Conservation (phyloP, 2,888 invertebrate species). For the Leptura quadrifasciata region DNA sequence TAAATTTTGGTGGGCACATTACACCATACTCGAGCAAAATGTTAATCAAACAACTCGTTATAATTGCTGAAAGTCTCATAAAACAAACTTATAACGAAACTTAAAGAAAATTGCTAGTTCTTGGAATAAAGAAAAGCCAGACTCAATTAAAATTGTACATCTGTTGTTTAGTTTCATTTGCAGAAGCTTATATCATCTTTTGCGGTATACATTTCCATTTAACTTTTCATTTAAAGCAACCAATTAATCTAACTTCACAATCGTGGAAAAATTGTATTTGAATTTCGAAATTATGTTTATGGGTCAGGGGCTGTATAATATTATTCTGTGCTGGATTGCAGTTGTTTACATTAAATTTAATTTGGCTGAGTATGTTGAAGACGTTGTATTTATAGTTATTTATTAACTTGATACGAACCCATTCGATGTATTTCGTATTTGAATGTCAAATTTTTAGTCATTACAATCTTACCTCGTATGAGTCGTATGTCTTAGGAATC, state of each 20-base stretch:
- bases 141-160: background rate
- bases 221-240: background rate
- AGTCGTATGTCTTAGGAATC: background rate
- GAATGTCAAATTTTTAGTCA: background rate
- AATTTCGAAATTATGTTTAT: constrained; percentile 26
- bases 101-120: background rate
- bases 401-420: background rate
- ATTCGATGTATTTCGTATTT: background rate
- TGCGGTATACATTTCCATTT: constrained; percentile 9
- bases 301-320: constrained; percentile 20
- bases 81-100: background rate
- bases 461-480: background rate
- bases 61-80: too few relatives aligned
- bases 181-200: background rate
- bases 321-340: background rate
- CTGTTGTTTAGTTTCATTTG: constrained; percentile 12
- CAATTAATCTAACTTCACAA: background rate
- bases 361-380: background rate
- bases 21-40: too few relatives aligned
- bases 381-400: background rate
- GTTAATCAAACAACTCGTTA: too few relatives aligned
- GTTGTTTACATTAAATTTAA: constrained; percentile 1
- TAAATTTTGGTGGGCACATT: too few relatives aligned
- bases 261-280: background rate
- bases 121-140: background rate